Evolutionary conservation across 2,113 vertebrate species (phyloP).

Genomic region (Probosciger aterrimus): DNA sequence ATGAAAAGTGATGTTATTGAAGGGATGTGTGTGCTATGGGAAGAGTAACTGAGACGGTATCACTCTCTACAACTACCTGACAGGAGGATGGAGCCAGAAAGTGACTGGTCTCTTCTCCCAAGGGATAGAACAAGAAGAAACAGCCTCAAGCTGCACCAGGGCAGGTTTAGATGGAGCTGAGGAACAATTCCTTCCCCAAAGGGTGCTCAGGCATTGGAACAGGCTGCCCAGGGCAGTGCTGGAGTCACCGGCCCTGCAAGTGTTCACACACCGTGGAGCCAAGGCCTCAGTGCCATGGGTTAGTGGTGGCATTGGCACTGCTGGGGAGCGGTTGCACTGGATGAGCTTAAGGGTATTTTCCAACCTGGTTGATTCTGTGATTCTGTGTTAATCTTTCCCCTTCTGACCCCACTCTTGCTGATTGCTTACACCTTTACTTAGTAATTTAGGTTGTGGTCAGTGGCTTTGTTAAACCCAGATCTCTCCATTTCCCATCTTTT

Average conservation of each 20-base stretch:
- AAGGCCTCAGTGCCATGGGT: background rate
- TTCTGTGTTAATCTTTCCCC: background rate
- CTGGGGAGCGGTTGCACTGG: background rate
- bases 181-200: background rate
- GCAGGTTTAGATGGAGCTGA: background rate
- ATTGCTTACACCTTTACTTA: background rate
- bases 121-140: background rate
- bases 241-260: background rate
- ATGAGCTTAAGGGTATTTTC: background rate
- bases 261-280: background rate
- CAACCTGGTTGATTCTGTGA: background rate
- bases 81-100: background rate
- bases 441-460: background rate
- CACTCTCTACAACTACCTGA: background rate
- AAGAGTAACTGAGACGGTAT: background rate
- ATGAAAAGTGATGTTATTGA: background rate
- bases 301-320: background rate
- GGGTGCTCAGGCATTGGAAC: background rate
- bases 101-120: background rate
- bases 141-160: background rate
- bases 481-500: background rate
- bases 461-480: background rate
- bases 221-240: background rate
- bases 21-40: background rate
- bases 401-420: background rate